Percentiles rank a stretch among this genome's conserved stretches.
phyloP scores from a whole-genome alignment of 2,888 invertebrate genomes.

The Drosophila putrida region DNA sequence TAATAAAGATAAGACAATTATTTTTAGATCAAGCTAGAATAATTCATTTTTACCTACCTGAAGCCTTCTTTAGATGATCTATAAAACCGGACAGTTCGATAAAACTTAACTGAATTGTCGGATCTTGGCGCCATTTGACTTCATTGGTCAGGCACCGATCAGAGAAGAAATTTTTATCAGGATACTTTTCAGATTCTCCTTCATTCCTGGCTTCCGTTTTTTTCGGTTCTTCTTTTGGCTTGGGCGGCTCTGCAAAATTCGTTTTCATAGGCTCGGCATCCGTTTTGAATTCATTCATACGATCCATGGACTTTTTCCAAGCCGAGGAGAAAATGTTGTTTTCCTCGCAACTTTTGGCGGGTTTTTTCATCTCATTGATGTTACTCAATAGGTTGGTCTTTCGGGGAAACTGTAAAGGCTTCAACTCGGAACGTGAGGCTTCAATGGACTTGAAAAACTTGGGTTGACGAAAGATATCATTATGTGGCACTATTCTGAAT shows the following conservation, averaged over 20 bases:
- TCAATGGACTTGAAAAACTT: conserved; percentile 19
- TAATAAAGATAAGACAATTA: conserved; percentile 48
- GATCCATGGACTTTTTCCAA: conserved; percentile 30
- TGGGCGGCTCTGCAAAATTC: conserved; percentile 6
- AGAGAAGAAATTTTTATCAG: conserved; percentile 54
- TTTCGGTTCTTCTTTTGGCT: not conserved
- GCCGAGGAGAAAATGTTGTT: not conserved
- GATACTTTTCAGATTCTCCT: too few relatives aligned
- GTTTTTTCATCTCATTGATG: not conserved
- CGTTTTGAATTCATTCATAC: conserved; percentile 24
- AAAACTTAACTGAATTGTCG: conserved; percentile 11
- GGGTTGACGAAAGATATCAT: not conserved
- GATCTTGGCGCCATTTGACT: conserved; percentile 29
- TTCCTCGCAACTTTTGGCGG: not conserved
- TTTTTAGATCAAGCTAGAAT: not conserved
- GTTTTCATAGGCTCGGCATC: not conserved
- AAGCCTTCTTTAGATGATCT: conserved; percentile 77
- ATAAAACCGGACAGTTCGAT: conserved; percentile 63
- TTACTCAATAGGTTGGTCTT: conserved; percentile 12
- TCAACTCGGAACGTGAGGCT: conserved; percentile 14
- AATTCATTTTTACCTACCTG: conserved; percentile 51
- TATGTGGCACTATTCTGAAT: not conserved
- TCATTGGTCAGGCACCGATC: conserved; percentile 54
- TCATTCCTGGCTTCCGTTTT: not conserved
- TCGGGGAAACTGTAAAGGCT: not conserved